Evolutionary conservation across 2,113 vertebrate genomes (phyloP).

Genomic region (Corythornis cristatus): DNA sequence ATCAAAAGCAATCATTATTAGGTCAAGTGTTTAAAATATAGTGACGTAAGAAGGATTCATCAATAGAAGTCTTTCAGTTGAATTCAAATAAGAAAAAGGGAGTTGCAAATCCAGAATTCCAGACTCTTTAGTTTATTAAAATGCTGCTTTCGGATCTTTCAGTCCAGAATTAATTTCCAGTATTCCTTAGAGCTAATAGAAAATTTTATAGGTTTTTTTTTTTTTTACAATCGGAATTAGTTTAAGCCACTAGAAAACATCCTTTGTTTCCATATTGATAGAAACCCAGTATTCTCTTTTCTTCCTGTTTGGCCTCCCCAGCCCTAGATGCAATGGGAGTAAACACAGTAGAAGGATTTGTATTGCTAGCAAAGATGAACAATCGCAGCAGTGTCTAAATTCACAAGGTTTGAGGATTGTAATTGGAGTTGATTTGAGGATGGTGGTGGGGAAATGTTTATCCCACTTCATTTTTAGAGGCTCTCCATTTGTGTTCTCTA

Average conservation of each 20-base stretch:
- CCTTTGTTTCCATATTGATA: conserved; percentile 14
- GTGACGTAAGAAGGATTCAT: not conserved
- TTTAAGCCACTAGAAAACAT: conserved; percentile 26
- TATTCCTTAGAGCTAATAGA: not conserved
- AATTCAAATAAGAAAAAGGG: not conserved
- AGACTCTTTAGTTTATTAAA: not conserved
- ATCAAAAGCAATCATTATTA: not conserved
- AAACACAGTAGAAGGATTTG: conserved; percentile 41
- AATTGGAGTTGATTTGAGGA: not conserved
- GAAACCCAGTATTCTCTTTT: conserved; percentile 34
- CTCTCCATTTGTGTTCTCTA: not conserved
- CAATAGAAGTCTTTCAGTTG: not conserved
- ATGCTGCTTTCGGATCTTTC: not conserved
- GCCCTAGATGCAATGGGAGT: not conserved
- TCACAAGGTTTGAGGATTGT: conserved; percentile 1
- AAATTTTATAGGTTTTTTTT: not conserved
- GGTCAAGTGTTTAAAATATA: not conserved
- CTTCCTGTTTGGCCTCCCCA: conserved; percentile 46
- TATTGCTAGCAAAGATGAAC: conserved; percentile 3
- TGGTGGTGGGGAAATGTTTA: not conserved
- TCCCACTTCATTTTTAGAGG: not conserved
- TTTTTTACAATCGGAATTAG: not conserved
- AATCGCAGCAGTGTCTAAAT: conserved; percentile 31
- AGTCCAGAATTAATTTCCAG: not conserved
- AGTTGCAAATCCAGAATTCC: not conserved